Evolutionary conservation across 37 sponge, comb jelly and placozoan species (phyloP).

Genomic region (Spongilla lacustris): DNA sequence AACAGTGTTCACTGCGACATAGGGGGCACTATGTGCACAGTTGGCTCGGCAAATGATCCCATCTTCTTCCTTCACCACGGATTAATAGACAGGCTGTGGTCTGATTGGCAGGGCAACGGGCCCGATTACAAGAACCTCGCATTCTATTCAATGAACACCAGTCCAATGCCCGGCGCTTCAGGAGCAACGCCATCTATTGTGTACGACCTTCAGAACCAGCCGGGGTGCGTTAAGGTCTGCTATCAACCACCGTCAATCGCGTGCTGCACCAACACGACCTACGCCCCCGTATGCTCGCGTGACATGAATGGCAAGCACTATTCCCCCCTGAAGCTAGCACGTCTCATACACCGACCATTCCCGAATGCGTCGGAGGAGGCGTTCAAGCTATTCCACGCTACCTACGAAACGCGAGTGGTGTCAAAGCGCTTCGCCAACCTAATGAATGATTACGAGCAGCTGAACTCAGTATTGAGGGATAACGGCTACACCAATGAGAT

Average conservation of each 20-base stretch:
- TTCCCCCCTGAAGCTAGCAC: not conserved
- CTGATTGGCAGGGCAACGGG: constrained; percentile 50
- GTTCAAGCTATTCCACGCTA: constrained; percentile 4
- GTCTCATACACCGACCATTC: constrained; percentile 8
- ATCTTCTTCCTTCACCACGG: constrained; percentile 67
- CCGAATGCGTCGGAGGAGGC: constrained; percentile 4
- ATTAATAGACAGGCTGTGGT: constrained; percentile 56
- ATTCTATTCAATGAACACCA: constrained; percentile 13
- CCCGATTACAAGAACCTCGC: constrained; percentile 15
- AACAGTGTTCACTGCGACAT: constrained; percentile 43
- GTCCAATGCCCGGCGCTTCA: constrained; percentile 16
- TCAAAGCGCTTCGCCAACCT: constrained; percentile 3
- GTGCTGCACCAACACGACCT: constrained; percentile 22
- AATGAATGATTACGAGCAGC: constrained; percentile 2
- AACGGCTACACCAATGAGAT: constrained; percentile 1
- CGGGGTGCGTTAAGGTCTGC: constrained; percentile 30
- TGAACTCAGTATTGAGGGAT: not conserved
- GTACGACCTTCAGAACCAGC: constrained; percentile 33
- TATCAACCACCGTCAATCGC: not conserved
- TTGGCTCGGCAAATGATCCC: constrained; percentile 49
- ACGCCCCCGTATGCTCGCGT: constrained; percentile 15
- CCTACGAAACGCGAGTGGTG: not conserved
- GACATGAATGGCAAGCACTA: constrained; percentile 9
- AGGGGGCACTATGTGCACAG: constrained; percentile 54
- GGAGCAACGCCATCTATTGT: constrained; percentile 11